Base-by-base conservation (phyloP, 2,888 invertebrate species). In the Helobdella robusta region DNA sequence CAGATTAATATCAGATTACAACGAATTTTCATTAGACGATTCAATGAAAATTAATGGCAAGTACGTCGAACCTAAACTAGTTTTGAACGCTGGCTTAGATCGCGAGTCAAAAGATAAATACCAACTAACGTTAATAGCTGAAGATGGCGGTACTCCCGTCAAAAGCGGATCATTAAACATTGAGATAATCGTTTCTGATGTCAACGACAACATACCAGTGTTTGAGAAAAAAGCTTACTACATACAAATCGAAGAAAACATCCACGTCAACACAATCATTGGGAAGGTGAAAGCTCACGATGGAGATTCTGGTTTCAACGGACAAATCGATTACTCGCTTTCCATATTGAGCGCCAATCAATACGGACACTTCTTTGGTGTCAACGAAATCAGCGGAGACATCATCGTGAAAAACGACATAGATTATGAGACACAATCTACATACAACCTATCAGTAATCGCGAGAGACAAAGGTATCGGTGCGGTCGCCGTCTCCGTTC, bases 121-220 rank as follows among this genome's bases (percentile, higher is more conserved):
- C n/a, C 28, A 61, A 54, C 79, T 94, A 71, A 89, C 89, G 75
- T 85, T 94, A 54, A 87, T 88, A 18, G 93, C 92, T 2, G 87
- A 85, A 52, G 94, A 94, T 77, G 91, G 90, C 0, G 90, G 87
- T 0, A 90, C 89, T 2, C 79, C 70, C 6, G 58, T 67, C 0
- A 56, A 64, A 23, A 63, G 66, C 23, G 71, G 70, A 0, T 59
- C 67, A 1, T 46, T 70, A n/a, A 28, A 64, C 8, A 58, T 71
- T 23, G 65, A 69, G 28, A 63, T 71, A n/a, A 52, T 61, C 8
- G 70, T 71, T 18, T 32, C 62, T 20, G 71, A 71, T 44, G 66
- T 68, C 36, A 71, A 71, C 46, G 71, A 71, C 54, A 70, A 71
- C 65, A 62, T 65, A 54, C 71, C 71, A 6, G 54, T 56, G 56